Base-by-base conservation (phyloP, 1,140 invertebrate species). In the Zaprionus ornatus region DNA sequence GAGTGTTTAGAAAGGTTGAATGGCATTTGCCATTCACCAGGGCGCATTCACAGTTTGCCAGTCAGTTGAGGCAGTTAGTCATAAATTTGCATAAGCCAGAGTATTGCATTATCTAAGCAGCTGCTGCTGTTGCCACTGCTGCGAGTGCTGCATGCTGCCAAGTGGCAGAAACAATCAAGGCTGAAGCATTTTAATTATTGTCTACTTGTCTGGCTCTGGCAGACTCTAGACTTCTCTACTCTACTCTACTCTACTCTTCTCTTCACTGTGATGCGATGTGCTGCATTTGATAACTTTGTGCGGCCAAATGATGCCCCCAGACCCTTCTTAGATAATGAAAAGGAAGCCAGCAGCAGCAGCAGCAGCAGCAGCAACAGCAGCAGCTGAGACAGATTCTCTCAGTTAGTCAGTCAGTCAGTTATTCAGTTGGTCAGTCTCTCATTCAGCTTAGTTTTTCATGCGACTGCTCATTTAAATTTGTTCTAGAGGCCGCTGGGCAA, bases 51-150 rank as follows among this genome's bases (percentile, higher is more conserved):
- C 79, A 86, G 83, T 74, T 74, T 77, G 57, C 65, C 79, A 70
- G 64, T 61, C 54, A 27, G 25, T 45, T 45, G 9, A 77, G 65
- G 71, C 80, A 73, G 83, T 88, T 78, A 90, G 69, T 87, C 85
- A 90, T 90, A 90, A 90, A 90, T 90, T 90, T 90, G 79, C 85
- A 90, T 90, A 90, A 90, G 74, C 57, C 76, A 82, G 62, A 76
- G 67, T 74, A 69, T 80, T 83, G 80, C 77, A 88, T 87, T 87
- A 87, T 87, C 84, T 88, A 88, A 86, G 80, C 84, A 29, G 67
- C 67, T 71, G 50, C 17, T 66, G 40, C 40, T 42, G 27, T 7
- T 9, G 10, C 45, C 52, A 27, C 57, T 78, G 78, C 74, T 45
- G 62, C 54, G 27, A 42, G 9, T 45, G 64, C 35, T 60, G 74